Evolutionary conservation across 2,113 vertebrate genomes (phyloP).

Genomic region (Ovis aries): ARS-UI_Ramb_v3.0 NC_056057.1:29709001-29709500

Average conservation of each 20-base stretch:
- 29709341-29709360: background rate
- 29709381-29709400: background rate
- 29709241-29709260: fast-evolving
- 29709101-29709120: background rate
- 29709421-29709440: background rate
- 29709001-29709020: background rate
- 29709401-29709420: background rate
- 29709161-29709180: background rate
- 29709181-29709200: background rate
- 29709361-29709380: background rate
- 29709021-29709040: background rate
- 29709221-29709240: background rate
- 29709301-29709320: background rate
- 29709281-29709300: background rate
- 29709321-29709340: background rate
- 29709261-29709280: fast-evolving
- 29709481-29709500: background rate
- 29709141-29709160: background rate
- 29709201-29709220: background rate
- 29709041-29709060: background rate
- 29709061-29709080: background rate
- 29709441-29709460: background rate
- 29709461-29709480: background rate
- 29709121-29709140: background rate
- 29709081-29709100: background rate